These are phyloP conservation scores for Chlorodrepanis virens DNA, from an alignment of 2,113 vertebrate genomes.

Conservation along the genomic window DNA sequence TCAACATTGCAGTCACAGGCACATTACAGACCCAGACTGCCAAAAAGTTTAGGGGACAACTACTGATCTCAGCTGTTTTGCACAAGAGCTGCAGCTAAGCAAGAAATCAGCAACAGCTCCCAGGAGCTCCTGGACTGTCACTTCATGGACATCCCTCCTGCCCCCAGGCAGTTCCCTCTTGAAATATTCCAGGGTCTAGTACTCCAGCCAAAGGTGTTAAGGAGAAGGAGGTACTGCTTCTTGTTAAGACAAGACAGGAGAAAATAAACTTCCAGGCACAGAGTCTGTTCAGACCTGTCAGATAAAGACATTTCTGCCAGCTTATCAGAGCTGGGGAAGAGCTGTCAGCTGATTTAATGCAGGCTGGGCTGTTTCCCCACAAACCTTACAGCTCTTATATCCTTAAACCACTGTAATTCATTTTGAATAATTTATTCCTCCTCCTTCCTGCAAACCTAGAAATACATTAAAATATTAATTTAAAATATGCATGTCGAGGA, in stretches of 20 bases:
- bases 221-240: neutral
- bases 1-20: neutral
- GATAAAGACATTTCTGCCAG: neutral
- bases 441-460: neutral
- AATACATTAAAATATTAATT: slow-evolving; percentile 1
- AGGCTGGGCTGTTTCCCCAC: neutral
- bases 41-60: neutral
- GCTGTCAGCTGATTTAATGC: neutral
- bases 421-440: slow-evolving; percentile 14
- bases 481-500: neutral
- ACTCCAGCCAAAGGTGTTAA: neutral
- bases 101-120: neutral
- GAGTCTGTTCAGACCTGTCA: neutral
- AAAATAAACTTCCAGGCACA: neutral
- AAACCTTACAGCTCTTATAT: neutral
- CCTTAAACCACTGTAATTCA: neutral
- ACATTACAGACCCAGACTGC: neutral
- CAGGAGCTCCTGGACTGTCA: neutral
- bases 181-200: neutral
- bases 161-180: neutral
- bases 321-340: neutral
- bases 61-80: neutral
- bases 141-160: neutral
- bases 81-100: neutral
- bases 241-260: neutral